These are phyloP conservation scores for Hippocampus barbouri DNA, from an alignment of 2,113 vertebrate species.

Conservation along the genomic window DNA sequence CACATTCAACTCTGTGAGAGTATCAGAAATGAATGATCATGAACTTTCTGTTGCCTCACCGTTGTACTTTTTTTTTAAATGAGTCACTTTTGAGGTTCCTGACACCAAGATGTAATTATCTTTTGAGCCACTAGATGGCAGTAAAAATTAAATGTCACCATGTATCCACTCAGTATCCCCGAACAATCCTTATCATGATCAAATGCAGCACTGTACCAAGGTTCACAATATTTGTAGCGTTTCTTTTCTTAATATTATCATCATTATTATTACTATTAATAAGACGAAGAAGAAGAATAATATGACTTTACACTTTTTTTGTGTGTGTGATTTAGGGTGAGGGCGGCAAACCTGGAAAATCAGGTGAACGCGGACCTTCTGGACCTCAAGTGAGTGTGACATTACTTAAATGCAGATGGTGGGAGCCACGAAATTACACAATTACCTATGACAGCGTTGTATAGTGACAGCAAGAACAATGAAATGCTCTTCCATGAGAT, in stretches of 20 bases:
- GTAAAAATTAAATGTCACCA: conserved; percentile 10
- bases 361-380: conserved; percentile 64
- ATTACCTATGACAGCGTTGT: too few relatives aligned
- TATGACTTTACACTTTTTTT: neutral
- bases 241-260: neutral
- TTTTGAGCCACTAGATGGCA: conserved; percentile 55
- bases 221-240: neutral
- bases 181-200: neutral
- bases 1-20: too few relatives aligned
- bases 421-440: too few relatives aligned
- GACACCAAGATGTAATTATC: conserved; percentile 15
- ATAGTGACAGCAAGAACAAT: too few relatives aligned
- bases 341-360: conserved; percentile 64
- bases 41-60: too few relatives aligned
- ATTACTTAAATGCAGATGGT: neutral
- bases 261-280: neutral
- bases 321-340: conserved; percentile 54
- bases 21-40: too few relatives aligned
- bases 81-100: neutral
- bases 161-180: conserved; percentile 3
- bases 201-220: neutral
- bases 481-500: too few relatives aligned
- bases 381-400: conserved; percentile 65
- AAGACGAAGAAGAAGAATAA: too few relatives aligned
- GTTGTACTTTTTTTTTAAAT: neutral